Evolutionary conservation across 1,140 invertebrate species (phyloP), one percentile per base, ranked within the genome.

Genomic region (Achroia grisella): DNA sequence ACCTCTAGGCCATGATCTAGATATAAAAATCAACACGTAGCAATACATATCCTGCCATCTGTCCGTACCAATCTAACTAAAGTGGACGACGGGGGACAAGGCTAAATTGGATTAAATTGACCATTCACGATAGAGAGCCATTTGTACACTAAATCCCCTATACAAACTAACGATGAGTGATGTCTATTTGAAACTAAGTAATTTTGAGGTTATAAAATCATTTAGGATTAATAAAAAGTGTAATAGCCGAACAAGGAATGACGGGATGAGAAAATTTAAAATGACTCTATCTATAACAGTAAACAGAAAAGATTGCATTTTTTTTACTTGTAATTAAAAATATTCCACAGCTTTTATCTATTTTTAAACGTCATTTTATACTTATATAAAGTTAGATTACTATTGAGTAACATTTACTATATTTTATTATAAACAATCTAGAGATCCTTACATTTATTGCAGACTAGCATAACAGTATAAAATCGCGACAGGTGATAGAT

Each of bases 61-160:
- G 53, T 62, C 55, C 46, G 54, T 50, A 23, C 49, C 52, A 62
- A 66, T 71, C 63, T 58, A 64, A 31, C 46, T 59, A 64, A 69
- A 67, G 61, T 67, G 63, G 56, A 45, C 42, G 44, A 39, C 47
- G 55, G 51, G 56, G 45, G 47, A 37, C 44, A 43, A 15, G 27
- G 30, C 52, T 65, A 64, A 66, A 73, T 71, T 73, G 70, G 62
- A 71, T 70, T 52, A 68, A 68, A 73, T 73, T 71, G 70, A 63
- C 57, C 59, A 44, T 51, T 23, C 17, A 54, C 43, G 48, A 52
- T 55, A 59, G 54, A 47, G 48, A 50, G 23, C 53, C 52, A 58
- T 66, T 59, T 55, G 64, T 56, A 23, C 17, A 23, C 17, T 23
- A 60, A 62, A 53, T 48, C 45, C 34, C 53, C 50, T 50, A 44